phyloP scores from a whole-genome alignment of 2,888 invertebrate genomes.

The Hybos culiciformis region DNA sequence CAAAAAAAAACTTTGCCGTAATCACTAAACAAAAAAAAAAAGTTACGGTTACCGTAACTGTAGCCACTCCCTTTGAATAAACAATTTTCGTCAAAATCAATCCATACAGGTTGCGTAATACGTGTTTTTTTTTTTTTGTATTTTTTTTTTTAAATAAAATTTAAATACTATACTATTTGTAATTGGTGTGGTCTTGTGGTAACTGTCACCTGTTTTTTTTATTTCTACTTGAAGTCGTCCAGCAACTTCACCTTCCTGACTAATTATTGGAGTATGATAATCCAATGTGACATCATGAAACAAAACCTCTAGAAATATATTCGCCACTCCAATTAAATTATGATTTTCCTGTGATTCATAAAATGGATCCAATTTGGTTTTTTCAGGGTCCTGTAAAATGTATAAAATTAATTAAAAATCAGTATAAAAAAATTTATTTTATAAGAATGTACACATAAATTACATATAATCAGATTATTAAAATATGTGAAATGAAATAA shows the following conservation, averaged over 20 bases:
- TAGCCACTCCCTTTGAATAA: too few relatives aligned
- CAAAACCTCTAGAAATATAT: constrained; percentile 87
- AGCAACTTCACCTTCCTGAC: constrained; percentile 95
- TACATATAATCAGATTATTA: too few relatives aligned
- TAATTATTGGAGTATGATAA: constrained; percentile 97
- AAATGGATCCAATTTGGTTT: constrained; percentile 71
- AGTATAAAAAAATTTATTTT: background rate
- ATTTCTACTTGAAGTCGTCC: constrained; percentile 84
- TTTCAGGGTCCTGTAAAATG: constrained; percentile 41
- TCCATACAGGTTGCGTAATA: too few relatives aligned
- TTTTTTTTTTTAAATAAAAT: too few relatives aligned
- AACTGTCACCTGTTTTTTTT: constrained; percentile 69
- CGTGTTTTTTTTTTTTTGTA: too few relatives aligned
- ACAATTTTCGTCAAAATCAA: too few relatives aligned
- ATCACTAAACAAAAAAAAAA: too few relatives aligned
- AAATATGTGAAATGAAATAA: too few relatives aligned
- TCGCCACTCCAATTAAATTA: constrained; percentile 95
- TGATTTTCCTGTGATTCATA: constrained; percentile 97
- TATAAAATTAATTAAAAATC: constrained; percentile 10
- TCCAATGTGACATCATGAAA: constrained; percentile 89
- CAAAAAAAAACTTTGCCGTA: too few relatives aligned
- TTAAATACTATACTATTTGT: too few relatives aligned
- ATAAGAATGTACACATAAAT: too few relatives aligned
- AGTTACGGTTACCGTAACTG: too few relatives aligned
- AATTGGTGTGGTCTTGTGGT: constrained; percentile 74